phyloP scores from a whole-genome alignment of 2,113 vertebrate species.

The Atrichornis clamosus region DNA sequence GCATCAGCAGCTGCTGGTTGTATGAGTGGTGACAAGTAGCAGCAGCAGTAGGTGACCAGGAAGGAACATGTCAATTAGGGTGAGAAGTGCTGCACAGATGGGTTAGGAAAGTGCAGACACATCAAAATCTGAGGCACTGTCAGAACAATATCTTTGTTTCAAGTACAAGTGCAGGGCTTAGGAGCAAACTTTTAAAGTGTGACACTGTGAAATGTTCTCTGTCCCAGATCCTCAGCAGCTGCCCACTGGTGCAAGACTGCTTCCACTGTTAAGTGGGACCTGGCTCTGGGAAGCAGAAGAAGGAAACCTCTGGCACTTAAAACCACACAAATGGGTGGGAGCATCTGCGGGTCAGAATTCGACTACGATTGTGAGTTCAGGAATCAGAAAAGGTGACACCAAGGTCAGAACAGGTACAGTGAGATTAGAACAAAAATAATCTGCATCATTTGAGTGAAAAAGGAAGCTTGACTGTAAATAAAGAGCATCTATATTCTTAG shows the following conservation, averaged over 20 bases:
- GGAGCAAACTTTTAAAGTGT: not conserved
- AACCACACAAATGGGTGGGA: not conserved
- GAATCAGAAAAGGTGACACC: not conserved
- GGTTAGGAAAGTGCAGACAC: not conserved
- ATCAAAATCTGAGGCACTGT: not conserved
- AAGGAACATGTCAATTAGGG: not conserved
- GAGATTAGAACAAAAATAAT: not conserved
- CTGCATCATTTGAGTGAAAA: not conserved
- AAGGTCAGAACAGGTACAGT: not conserved
- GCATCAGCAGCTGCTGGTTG: not conserved
- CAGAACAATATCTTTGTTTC: not conserved
- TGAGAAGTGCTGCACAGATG: not conserved
- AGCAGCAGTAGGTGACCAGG: not conserved
- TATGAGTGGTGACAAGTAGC: not conserved
- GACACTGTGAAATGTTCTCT: not conserved
- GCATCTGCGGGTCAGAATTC: not conserved
- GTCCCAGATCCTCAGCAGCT: not conserved
- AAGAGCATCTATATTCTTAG: not conserved
- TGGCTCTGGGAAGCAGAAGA: not conserved
- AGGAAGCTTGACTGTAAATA: not conserved
- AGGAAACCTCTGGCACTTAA: not conserved
- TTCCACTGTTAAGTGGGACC: not conserved
- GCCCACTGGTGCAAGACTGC: not conserved
- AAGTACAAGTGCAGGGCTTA: not conserved
- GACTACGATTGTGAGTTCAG: fast-evolving